Conservation (phyloP, 2,888 invertebrate species). For the Diarsia mendica region DNA sequence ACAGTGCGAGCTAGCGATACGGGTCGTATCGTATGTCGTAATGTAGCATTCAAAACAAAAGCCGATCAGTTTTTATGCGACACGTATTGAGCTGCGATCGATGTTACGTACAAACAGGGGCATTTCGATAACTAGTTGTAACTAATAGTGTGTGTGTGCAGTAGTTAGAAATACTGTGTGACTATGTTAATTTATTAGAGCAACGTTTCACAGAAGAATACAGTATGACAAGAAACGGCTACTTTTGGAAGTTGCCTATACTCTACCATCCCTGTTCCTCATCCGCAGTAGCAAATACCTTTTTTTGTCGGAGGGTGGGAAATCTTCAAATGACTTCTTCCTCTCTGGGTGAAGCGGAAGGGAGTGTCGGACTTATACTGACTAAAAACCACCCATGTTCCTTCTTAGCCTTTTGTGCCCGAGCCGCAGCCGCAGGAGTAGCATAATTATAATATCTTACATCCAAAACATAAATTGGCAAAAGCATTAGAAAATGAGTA, state of each 20-base stretch:
- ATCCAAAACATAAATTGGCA: neutral
- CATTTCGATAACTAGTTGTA: conserved; percentile 39
- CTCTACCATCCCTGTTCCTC: no score
- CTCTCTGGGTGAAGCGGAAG: no score
- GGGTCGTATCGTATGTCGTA: conserved; percentile 30
- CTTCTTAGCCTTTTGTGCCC: no score
- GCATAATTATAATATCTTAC: no score
- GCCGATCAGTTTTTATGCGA: conserved; percentile 56
- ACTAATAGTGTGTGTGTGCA: neutral
- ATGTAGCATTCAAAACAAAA: conserved; percentile 52
- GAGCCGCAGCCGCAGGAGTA: no score
- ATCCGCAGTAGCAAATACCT: no score
- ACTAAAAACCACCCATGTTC: no score
- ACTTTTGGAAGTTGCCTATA: neutral
- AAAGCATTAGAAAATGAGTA: no score
- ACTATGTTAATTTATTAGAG: neutral
- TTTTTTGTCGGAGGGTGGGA: no score
- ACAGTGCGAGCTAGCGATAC: conserved; percentile 26
- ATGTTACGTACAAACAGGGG: conserved; percentile 8
- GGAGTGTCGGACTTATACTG: no score
- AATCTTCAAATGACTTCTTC: no score
- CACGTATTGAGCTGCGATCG: conserved; percentile 42
- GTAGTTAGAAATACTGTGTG: neutral
- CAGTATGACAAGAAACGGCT: neutral
- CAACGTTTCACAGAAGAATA: neutral